phyloP scores from a whole-genome alignment of 1,140 invertebrate genomes.

The Bombus superbus region DNA sequence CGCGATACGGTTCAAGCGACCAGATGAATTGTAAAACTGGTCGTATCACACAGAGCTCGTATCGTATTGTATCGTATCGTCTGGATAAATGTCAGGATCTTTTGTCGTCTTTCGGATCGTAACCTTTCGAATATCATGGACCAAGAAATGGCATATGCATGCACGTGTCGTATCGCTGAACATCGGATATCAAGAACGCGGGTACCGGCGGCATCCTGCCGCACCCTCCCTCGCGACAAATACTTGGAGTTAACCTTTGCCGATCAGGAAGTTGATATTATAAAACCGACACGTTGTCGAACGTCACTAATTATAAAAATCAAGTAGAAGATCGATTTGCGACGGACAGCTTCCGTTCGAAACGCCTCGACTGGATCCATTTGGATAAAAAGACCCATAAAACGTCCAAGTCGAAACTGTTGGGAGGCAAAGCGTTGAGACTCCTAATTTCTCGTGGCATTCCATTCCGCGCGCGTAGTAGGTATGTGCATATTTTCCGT shows the following conservation, averaged over 20 bases:
- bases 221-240: conserved; percentile 45
- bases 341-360: neutral
- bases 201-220: conserved; percentile 44
- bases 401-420: neutral
- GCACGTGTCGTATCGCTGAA: conserved; percentile 63
- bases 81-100: conserved; percentile 59
- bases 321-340: neutral
- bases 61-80: neutral
- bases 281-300: neutral
- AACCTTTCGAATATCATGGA: conserved; percentile 69
- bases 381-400: neutral
- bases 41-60: neutral
- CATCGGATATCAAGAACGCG: conserved; percentile 72
- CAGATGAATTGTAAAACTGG: neutral
- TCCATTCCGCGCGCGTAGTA: neutral
- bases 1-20: neutral
- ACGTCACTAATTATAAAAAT: neutral
- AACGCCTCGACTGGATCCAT: neutral
- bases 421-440: no score
- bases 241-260: conserved; percentile 31
- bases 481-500: neutral
- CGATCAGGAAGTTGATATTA: neutral
- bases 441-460: conserved; percentile 21
- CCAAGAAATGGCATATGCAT: conserved; percentile 70
- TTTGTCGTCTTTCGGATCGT: conserved; percentile 34